Evolutionary conservation across 2,888 invertebrate genomes (phyloP).

Genomic region (Tanytarsus gracilentus): DNA sequence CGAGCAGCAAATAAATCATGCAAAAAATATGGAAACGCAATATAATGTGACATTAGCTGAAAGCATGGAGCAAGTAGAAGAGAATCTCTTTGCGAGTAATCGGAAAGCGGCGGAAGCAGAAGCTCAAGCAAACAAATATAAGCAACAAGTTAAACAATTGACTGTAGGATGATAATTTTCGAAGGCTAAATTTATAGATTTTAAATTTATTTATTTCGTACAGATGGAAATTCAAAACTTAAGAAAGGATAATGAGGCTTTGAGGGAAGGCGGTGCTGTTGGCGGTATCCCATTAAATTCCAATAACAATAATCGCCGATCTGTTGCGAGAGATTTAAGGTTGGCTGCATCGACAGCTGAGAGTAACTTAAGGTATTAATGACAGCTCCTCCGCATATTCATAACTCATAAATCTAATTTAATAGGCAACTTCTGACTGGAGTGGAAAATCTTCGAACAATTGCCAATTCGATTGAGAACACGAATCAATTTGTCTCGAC

Average conservation of each 20-base stretch:
- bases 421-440: slow-evolving; percentile 57
- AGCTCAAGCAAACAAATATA: slow-evolving; percentile 53
- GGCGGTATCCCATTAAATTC: slow-evolving; percentile 36
- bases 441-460: slow-evolving; percentile 55
- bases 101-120: slow-evolving; percentile 54
- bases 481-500: slow-evolving; percentile 46
- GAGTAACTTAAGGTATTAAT: slow-evolving; percentile 51
- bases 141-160: slow-evolving; percentile 59
- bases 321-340: slow-evolving; percentile 52
- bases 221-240: slow-evolving; percentile 47
- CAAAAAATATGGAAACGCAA: slow-evolving; percentile 46
- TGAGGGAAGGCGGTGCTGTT: slow-evolving; percentile 46
- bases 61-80: slow-evolving; percentile 51
- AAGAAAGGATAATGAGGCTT: slow-evolving; percentile 46
- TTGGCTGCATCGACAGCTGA: slow-evolving; percentile 57
- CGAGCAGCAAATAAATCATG: slow-evolving; percentile 47
- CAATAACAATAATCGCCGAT: slow-evolving; percentile 43
- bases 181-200: slow-evolving; percentile 28
- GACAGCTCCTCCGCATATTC: background rate
- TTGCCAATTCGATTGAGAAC: slow-evolving; percentile 55
- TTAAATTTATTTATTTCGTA: slow-evolving; percentile 31
- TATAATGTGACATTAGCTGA: slow-evolving; percentile 49
- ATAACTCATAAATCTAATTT: slow-evolving; percentile 31
- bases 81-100: slow-evolving; percentile 50
- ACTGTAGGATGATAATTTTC: slow-evolving; percentile 45